Conservation (phyloP, 2,888 invertebrate genomes). For the Cancer borealis region DNA sequence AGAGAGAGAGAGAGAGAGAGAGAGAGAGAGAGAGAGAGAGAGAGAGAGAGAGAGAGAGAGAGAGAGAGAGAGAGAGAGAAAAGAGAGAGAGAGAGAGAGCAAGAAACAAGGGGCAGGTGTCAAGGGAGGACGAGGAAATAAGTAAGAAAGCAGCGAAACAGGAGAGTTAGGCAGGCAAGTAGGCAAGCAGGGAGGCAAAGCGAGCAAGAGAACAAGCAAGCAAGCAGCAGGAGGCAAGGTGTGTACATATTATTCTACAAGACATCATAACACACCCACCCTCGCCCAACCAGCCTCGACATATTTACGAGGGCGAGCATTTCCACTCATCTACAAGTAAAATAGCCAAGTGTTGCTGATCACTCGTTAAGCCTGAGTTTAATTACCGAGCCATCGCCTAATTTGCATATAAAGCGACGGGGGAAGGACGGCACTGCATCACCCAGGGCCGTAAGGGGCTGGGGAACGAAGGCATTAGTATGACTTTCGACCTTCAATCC, state of each 20-base stretch:
- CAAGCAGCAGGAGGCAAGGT: not conserved
- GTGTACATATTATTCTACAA: not conserved
- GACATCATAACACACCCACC: constrained; percentile 45
- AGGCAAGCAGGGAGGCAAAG: not conserved
- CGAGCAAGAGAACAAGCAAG: not conserved
- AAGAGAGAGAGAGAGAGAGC: constrained; percentile 39
- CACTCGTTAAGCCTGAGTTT: constrained; percentile 68
- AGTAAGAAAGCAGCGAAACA: not conserved
- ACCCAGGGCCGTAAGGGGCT: constrained; percentile 57
- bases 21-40: constrained; percentile 43
- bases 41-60: constrained; percentile 55
- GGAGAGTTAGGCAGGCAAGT: not conserved
- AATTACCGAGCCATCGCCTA: constrained; percentile 70
- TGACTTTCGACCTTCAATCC: constrained; percentile 63
- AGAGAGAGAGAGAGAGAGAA: constrained; percentile 41
- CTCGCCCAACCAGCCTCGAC: constrained; percentile 54
- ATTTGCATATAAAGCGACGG: constrained; percentile 71
- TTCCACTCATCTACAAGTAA: constrained; percentile 72
- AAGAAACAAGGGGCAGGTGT: not conserved
- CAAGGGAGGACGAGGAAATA: constrained; percentile 31
- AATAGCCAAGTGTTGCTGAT: constrained; percentile 69
- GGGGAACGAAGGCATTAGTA: constrained; percentile 61
- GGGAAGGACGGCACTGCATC: constrained; percentile 67
- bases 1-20: constrained; percentile 47
- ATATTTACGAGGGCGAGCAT: constrained; percentile 63